These are phyloP conservation scores for Syngnathus rostellatus DNA, from an alignment of 2,797 vertebrate species.

Conservation along the genomic window DNA sequence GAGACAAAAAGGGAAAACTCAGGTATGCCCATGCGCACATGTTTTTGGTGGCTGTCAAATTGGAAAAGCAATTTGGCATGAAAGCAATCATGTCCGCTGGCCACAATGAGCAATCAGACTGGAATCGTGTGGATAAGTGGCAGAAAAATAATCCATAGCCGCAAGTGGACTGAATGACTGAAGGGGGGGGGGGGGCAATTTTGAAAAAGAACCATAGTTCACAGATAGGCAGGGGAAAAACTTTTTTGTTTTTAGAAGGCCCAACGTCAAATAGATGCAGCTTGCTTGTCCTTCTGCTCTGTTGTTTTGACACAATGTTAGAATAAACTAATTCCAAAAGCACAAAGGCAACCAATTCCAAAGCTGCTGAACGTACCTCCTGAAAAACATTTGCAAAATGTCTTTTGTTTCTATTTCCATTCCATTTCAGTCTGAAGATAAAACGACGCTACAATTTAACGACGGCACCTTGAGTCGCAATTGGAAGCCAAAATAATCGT, in stretches of 20 bases:
- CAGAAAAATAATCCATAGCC: neutral
- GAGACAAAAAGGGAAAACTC: neutral
- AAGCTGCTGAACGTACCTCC: too few relatives aligned
- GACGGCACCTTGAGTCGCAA: constrained; percentile 27
- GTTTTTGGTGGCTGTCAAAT: constrained; percentile 15
- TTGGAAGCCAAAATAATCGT: constrained; percentile 34
- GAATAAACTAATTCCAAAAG: too few relatives aligned
- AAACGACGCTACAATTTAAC: constrained; percentile 16
- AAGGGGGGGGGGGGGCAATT: neutral
- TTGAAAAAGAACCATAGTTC: constrained; percentile 16
- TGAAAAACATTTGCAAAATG: too few relatives aligned
- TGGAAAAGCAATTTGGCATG: constrained; percentile 28
- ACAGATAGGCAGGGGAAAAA: constrained; percentile 9
- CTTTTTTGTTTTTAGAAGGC: neutral
- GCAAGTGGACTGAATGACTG: neutral
- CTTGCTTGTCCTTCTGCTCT: neutral
- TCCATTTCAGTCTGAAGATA: constrained; percentile 14
- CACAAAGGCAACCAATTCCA: too few relatives aligned
- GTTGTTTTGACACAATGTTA: too few relatives aligned
- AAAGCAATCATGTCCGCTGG: constrained; percentile 30
- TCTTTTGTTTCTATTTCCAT: too few relatives aligned
- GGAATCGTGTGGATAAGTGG: constrained; percentile 7
- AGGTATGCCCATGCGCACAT: constrained; percentile 18
- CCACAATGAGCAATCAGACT: constrained; percentile 24
- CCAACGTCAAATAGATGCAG: neutral